A percentile compares a stretch with the other conserved stretches of the same genome.
phyloP scores from a whole-genome alignment of 1,140 invertebrate species.

The Micrasema minimum region DNA sequence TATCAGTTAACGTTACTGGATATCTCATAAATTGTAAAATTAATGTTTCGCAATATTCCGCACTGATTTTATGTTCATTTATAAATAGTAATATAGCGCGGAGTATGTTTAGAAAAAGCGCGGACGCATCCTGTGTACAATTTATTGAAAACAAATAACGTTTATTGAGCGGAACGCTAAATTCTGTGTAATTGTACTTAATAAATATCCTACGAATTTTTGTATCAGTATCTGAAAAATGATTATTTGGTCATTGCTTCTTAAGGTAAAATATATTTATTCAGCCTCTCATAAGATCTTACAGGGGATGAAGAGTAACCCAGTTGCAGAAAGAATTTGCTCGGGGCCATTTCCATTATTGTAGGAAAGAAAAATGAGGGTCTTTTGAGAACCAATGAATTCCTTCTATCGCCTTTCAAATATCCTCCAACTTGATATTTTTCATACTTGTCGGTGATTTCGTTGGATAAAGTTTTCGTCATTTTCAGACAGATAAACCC shows the following conservation, averaged over 20 bases:
- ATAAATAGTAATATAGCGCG: no score
- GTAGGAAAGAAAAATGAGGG: slow-evolving; percentile 18
- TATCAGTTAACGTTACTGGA: slow-evolving; percentile 1
- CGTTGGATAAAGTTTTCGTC: no score
- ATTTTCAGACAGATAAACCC: no score
- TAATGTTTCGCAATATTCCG: not conserved
- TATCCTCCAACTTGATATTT: slow-evolving; percentile 23
- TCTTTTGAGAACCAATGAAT: slow-evolving; percentile 25
- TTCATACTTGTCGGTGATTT: slow-evolving; percentile 14
- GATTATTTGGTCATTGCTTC: not conserved
- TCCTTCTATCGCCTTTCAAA: slow-evolving; percentile 33
- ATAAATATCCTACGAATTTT: no score
- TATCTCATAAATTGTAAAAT: slow-evolving; percentile 8
- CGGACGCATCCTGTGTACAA: no score
- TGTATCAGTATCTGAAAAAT: no score
- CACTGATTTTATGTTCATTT: no score
- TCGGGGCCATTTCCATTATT: slow-evolving; percentile 14
- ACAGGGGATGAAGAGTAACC: not conserved
- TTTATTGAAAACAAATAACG: no score
- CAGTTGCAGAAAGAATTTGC: slow-evolving; percentile 18
- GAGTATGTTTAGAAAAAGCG: no score
- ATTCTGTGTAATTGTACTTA: no score
- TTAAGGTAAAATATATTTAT: not conserved
- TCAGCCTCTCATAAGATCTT: not conserved
- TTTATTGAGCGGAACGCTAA: no score